These are phyloP conservation scores for Acrobasis consociella DNA, from an alignment of 2,888 invertebrate genomes.

Conservation along the genomic window DNA sequence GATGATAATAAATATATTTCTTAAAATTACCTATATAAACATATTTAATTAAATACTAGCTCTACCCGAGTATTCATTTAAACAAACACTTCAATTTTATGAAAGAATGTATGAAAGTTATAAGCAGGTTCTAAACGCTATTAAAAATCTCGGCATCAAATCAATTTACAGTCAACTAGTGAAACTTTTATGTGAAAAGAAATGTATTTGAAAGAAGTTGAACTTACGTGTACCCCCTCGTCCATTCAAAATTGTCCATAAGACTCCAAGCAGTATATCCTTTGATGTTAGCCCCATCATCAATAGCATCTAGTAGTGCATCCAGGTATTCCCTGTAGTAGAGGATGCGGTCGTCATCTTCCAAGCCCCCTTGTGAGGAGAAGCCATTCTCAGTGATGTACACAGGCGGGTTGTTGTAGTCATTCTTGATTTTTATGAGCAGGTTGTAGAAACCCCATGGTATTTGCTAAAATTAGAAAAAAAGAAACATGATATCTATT, in stretches of 20 bases:
- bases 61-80: too few relatives aligned
- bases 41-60: too few relatives aligned
- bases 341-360: constrained; percentile 56
- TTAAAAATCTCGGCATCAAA: too few relatives aligned
- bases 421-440: constrained; percentile 63
- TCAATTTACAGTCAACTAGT: too few relatives aligned
- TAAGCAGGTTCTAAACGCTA: too few relatives aligned
- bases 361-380: constrained; percentile 37
- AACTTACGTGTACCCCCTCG: constrained; percentile 72
- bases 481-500: background rate
- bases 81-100: too few relatives aligned
- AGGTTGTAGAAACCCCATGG: constrained; percentile 12
- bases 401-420: constrained; percentile 72
- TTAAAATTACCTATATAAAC: too few relatives aligned
- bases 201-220: too few relatives aligned
- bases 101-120: too few relatives aligned
- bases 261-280: constrained; percentile 82
- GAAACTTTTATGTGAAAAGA: too few relatives aligned
- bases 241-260: constrained; percentile 84
- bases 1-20: too few relatives aligned
- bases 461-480: background rate
- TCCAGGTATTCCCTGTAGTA: constrained; percentile 55
- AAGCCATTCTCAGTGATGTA: constrained; percentile 79
- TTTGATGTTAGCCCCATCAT: constrained; percentile 57
- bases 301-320: constrained; percentile 58